Base-by-base conservation (phyloP, 2,113 vertebrate genomes). In the Pachyramphus minor region DNA sequence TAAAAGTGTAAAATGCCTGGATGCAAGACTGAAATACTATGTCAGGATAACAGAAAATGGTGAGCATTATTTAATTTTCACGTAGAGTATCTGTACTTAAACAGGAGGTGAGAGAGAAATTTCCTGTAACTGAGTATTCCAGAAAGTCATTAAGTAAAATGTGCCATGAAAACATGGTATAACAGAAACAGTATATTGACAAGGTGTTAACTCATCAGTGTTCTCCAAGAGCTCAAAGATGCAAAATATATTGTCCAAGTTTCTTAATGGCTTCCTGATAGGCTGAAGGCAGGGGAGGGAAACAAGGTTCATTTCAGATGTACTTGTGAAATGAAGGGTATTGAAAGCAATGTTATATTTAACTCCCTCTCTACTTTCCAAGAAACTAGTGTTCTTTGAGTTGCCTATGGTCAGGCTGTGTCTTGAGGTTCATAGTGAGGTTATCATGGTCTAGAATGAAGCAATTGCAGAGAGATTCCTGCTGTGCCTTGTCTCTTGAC, bases 141-240 rank as follows among this genome's bases (percentile, higher is more conserved):
- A 69, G 78, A 72, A 91, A 94, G 60, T 90, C 50, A 84, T 95
- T 93, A 95, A 93, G 59, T 75, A 94, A 92, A 93, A 88, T 0
- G 1, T 90, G 92, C 56, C 64, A 86, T 33, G 77, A 86, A 92
- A 95, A 30, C 67, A 62, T 33, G 27, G 24, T 80, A 33, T 75
- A 90, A 81, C 68, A 89, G 55, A 88, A 85, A 39, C 14, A 5
- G 50, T 71, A 23, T 84, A 72, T 67, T 94, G 85, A 67, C 50
- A 92, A 83, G 45, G 41, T 69, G 83, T 66, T 83, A 94, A 83
- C 76, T 95, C n/a, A 66, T 80, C 68, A 58, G 27, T 42, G 27
- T 41, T 15, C 8, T 75, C 22, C 37, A 37, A 20, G 25, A 77
- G n/a, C 72, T 77, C 41, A n/a, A 68, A 87, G 35, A 66, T 3